A percentile compares a stretch with the other conserved stretches of the same genome.
Conservation (phyloP, 53 echinoderm and acorn worm genomes). For the Patiria pectinifera region DNA sequence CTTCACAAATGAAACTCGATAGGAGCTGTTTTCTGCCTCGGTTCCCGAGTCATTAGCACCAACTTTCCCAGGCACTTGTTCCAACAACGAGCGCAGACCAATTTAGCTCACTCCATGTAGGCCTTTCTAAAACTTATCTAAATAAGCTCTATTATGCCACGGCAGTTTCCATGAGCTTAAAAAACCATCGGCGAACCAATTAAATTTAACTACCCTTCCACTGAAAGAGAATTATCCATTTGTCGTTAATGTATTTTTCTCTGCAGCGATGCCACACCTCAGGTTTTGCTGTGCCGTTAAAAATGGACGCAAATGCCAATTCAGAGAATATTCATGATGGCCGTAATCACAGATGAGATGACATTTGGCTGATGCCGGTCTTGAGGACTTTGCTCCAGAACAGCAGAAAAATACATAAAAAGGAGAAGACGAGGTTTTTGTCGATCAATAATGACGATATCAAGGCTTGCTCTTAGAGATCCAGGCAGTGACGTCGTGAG, state of each 20-base stretch:
- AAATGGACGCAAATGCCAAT: background rate
- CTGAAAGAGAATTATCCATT: background rate
- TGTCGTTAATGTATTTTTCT: background rate
- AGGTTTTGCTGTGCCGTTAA: background rate
- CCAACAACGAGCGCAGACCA: background rate
- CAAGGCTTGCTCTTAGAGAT: background rate
- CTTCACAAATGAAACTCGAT: constrained; percentile 4
- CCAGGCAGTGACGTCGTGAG: background rate
- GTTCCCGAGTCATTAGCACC: constrained; percentile 17
- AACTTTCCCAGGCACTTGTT: background rate
- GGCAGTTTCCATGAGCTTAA: background rate
- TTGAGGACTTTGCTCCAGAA: constrained; percentile 10
- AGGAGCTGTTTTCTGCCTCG: background rate
- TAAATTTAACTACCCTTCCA: background rate
- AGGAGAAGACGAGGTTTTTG: background rate
- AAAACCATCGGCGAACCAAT: background rate
- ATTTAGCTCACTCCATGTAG: background rate
- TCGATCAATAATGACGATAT: background rate
- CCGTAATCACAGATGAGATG: background rate
- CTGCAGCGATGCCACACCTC: background rate
- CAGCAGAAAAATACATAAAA: background rate
- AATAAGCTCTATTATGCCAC: background rate
- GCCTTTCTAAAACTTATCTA: background rate
- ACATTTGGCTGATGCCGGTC: background rate
- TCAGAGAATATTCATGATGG: background rate